phyloP scores from a whole-genome alignment of 2,797 vertebrate species.

The Ctenopoma multispine region DNA sequence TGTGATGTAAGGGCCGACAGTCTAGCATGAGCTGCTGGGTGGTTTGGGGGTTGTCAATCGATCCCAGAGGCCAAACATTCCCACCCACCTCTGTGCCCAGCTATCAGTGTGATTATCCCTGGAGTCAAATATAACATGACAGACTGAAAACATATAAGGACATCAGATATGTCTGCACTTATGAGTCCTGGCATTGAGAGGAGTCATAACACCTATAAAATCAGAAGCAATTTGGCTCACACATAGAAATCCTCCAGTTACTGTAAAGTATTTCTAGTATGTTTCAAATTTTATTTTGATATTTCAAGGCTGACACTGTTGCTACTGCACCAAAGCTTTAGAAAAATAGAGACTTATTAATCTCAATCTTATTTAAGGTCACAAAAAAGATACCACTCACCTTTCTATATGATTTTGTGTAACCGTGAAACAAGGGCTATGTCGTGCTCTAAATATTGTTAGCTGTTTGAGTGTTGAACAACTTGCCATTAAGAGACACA shows the following conservation, averaged over 20 bases:
- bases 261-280: neutral
- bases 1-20: slow-evolving; percentile 56
- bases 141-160: slow-evolving; percentile 16
- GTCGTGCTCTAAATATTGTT: neutral
- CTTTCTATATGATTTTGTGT: neutral
- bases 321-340: neutral
- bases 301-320: neutral
- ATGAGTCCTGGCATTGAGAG: slow-evolving; percentile 2
- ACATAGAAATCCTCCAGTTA: neutral
- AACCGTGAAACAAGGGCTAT: neutral
- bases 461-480: no score
- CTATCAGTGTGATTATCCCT: slow-evolving; percentile 25
- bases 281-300: neutral
- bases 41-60: slow-evolving; percentile 1
- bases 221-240: neutral
- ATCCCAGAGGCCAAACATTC: slow-evolving; percentile 27
- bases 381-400: neutral
- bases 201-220: neutral
- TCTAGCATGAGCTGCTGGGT: slow-evolving; percentile 26
- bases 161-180: neutral
- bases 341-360: neutral
- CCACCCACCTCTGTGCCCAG: slow-evolving; percentile 41
- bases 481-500: no score
- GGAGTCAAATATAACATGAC: slow-evolving; percentile 28
- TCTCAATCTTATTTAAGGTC: neutral